A percentile compares a stretch with the other conserved stretches of the same genome.
Conservation (phyloP, 1,140 invertebrate species). For the Contarinia nasturtii region DNA sequence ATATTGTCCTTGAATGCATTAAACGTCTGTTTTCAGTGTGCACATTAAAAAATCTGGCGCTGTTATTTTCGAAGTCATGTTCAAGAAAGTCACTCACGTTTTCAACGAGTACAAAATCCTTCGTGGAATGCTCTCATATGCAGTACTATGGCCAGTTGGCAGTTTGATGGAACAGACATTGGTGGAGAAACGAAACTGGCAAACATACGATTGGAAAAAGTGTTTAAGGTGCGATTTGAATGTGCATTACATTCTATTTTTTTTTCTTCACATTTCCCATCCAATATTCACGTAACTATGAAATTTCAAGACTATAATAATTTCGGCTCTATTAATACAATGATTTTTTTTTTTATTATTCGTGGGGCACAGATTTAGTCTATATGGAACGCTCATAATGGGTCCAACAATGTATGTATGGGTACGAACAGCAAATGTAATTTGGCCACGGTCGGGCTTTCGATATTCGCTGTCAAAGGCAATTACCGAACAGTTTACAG, state of each 20-base stretch:
- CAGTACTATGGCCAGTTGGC: slow-evolving; percentile 38
- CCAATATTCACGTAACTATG: no score
- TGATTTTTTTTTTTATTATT: neutral
- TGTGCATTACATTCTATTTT: no score
- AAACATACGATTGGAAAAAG: slow-evolving; percentile 24
- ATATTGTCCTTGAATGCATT: no score
- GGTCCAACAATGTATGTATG: slow-evolving; percentile 41
- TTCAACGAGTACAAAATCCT: slow-evolving; percentile 29
- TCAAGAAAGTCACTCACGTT: no score
- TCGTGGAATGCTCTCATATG: slow-evolving; percentile 40
- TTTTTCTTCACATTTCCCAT: no score
- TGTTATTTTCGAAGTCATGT: no score
- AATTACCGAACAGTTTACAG: slow-evolving; percentile 40
- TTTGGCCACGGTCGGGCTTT: slow-evolving; percentile 35
- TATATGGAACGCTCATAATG: slow-evolving; percentile 40
- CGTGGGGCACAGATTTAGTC: slow-evolving; percentile 32
- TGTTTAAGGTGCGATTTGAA: slow-evolving; percentile 15
- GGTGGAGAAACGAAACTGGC: slow-evolving; percentile 29
- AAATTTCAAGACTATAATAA: no score
- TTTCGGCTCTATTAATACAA: no score
- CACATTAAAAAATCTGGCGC: no score
- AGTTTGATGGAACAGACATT: slow-evolving; percentile 32
- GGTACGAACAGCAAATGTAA: slow-evolving; percentile 31
- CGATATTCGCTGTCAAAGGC: slow-evolving; percentile 40
- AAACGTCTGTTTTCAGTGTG: no score